A percentile compares a stretch with the other conserved stretches of the same genome.
phyloP scores from a whole-genome alignment of 1,140 invertebrate genomes.

The Lordiphosa stackelbergi region DNA sequence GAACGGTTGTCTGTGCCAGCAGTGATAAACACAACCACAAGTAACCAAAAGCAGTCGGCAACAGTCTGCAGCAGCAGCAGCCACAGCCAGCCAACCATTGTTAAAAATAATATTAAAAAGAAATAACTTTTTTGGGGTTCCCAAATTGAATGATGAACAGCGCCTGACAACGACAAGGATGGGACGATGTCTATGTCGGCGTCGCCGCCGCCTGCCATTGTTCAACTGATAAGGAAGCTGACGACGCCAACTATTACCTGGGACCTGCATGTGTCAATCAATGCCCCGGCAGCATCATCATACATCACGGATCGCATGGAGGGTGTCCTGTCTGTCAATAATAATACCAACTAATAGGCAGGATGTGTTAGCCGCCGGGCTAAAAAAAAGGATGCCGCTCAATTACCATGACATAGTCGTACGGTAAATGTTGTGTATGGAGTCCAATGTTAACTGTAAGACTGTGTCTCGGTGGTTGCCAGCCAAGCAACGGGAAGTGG shows the following conservation, averaged over 20 bases:
- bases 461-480: constrained; percentile 77
- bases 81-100: constrained; percentile 28
- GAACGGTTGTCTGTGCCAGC: constrained; percentile 22
- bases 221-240: constrained; percentile 36
- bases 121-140: constrained; percentile 4
- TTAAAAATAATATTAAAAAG: constrained; percentile 30
- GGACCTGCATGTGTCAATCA: constrained; percentile 23
- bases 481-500: constrained; percentile 43
- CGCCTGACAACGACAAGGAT: constrained; percentile 26
- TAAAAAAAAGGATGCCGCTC: constrained; percentile 47
- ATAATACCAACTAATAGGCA: constrained; percentile 55
- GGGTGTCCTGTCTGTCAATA: constrained; percentile 30
- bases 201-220: constrained; percentile 24
- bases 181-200: constrained; percentile 11
- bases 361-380: constrained; percentile 50
- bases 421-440: constrained; percentile 77
- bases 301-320: constrained; percentile 9
- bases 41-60: constrained; percentile 23
- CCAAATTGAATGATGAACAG: constrained; percentile 65
- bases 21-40: constrained; percentile 47
- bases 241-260: constrained; percentile 37
- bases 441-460: constrained; percentile 78
- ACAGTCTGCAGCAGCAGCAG: constrained; percentile 13
- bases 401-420: constrained; percentile 77
- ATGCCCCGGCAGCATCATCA: constrained; percentile 11